Percentiles rank a stretch among this genome's conserved stretches.
Conservation (phyloP, 2,113 vertebrate genomes). For the Xiphophorus maculatus region DNA sequence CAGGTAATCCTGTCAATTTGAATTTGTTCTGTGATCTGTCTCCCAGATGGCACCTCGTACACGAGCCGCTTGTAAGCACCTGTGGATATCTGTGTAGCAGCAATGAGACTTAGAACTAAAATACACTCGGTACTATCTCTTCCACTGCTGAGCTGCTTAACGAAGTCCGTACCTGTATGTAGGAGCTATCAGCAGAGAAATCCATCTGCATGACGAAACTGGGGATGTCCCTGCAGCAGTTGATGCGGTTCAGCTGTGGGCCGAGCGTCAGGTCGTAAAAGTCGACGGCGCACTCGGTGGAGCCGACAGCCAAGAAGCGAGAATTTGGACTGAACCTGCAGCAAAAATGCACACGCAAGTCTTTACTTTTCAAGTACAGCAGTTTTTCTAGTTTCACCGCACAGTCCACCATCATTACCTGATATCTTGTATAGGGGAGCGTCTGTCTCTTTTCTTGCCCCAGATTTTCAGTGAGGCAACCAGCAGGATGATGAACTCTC, state of each 20-base stretch:
- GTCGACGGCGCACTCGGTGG: constrained; percentile 94
- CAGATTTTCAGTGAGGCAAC: constrained; percentile 96
- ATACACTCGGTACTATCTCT: not conserved
- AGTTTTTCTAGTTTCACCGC: too few relatives aligned
- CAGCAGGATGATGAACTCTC: constrained; percentile 96
- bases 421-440: constrained; percentile 93
- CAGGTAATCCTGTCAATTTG: constrained; percentile 96
- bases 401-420: constrained; percentile 76
- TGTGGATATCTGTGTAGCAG: constrained; percentile 87
- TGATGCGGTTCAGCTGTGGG: constrained; percentile 91
- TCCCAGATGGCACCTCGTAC: constrained; percentile 98
- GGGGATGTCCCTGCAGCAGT: constrained; percentile 94
- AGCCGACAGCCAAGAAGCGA: constrained; percentile 92
- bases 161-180: constrained; percentile 84
- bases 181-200: constrained; percentile 91
- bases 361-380: too few relatives aligned
- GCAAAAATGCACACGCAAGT: not conserved
- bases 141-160: not conserved
- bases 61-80: constrained; percentile 95
- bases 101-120: not conserved
- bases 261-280: constrained; percentile 95
- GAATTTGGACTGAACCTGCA: constrained; percentile 93
- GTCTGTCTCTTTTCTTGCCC: constrained; percentile 95
- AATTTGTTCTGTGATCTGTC: constrained; percentile 90
- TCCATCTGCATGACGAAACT: constrained; percentile 98